Conservation (phyloP, 2,797 vertebrate genomes). For the Gila robusta region DNA sequence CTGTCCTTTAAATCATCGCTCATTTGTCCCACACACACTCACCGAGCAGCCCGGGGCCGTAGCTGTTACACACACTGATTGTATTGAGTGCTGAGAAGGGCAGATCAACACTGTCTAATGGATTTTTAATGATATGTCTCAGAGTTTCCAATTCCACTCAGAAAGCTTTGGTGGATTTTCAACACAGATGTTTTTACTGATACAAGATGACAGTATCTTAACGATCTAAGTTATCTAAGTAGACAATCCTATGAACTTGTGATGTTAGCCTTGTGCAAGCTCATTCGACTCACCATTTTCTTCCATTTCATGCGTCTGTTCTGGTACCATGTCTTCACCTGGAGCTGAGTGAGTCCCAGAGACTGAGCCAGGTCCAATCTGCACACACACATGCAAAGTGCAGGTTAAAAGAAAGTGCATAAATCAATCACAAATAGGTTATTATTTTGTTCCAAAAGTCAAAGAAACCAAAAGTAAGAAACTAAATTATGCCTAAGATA, state of each 20-base stretch:
- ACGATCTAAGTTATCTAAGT: not conserved
- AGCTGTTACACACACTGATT: constrained; percentile 20
- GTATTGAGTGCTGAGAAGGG: constrained; percentile 23
- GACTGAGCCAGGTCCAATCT: constrained; percentile 97
- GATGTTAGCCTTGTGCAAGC: not conserved
- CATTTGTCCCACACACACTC: constrained; percentile 49
- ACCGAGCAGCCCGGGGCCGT: constrained; percentile 20
- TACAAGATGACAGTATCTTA: constrained; percentile 13
- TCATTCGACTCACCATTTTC: constrained; percentile 89
- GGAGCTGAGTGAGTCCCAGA: constrained; percentile 96
- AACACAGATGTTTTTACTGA: constrained; percentile 18
- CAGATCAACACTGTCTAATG: constrained; percentile 58
- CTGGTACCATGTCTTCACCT: constrained; percentile 99
- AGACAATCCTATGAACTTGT: not conserved
- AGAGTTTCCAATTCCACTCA: constrained; percentile 43
- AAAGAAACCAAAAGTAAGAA: not conserved
- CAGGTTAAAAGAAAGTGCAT: not conserved
- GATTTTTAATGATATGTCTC: constrained; percentile 63
- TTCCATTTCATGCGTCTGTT: constrained; percentile 99
- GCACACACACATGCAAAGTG: constrained; percentile 47
- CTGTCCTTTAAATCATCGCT: constrained; percentile 67
- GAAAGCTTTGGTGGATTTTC: constrained; percentile 44
- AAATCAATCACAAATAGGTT: not conserved
- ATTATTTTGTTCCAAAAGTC: not conserved
- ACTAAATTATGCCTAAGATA: not conserved